Evolutionary conservation across 2,113 vertebrate genomes (phyloP).

Genomic region (Tachuris rubrigastra): DNA sequence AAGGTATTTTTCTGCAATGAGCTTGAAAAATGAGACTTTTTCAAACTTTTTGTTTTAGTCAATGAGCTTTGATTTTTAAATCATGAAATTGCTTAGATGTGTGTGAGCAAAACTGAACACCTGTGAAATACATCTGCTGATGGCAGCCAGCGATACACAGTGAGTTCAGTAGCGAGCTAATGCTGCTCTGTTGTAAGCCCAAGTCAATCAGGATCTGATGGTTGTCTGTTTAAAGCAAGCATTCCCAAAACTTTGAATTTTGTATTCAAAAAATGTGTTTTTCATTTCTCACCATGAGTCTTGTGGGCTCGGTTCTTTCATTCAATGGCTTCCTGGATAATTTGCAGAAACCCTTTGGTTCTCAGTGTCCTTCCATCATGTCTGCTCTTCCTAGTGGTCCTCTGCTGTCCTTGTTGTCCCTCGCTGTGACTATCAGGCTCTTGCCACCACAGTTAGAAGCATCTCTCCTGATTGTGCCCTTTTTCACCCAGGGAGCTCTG

Average conservation of each 20-base stretch:
- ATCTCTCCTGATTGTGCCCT: fast-evolving
- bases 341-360: neutral
- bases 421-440: neutral
- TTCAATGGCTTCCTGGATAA: neutral
- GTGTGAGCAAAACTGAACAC: conserved; percentile 9
- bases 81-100: neutral
- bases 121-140: neutral
- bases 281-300: neutral
- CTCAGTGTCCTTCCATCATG: neutral
- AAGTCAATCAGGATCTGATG: neutral
- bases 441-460: neutral
- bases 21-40: neutral
- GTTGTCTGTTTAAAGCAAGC: neutral
- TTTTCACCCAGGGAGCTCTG: neutral
- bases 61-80: conserved; percentile 36
- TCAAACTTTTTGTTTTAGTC: conserved; percentile 24
- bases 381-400: neutral
- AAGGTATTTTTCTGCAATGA: conserved; percentile 8
- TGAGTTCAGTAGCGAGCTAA: neutral
- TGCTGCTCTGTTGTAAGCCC: neutral
- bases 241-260: neutral
- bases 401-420: neutral
- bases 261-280: neutral
- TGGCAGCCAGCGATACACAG: neutral
- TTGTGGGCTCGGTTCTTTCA: neutral